A percentile compares a stretch with the other conserved stretches of the same genome.
phyloP scores from a whole-genome alignment of 1,140 invertebrate species.

The Bombyx mori region ASM3026992v2 NC_085125.1:7876001-7876500 shows the following conservation, averaged over 20 bases:
- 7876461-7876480: no score
- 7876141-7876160: constrained; percentile 67
- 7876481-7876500: no score
- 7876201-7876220: background rate
- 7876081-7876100: constrained; percentile 72
- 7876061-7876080: constrained; percentile 68
- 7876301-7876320: background rate
- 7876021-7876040: background rate
- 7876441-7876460: no score
- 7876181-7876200: background rate
- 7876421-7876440: background rate
- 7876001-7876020: no score
- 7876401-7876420: constrained; percentile 5
- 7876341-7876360: background rate
- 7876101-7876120: constrained; percentile 70
- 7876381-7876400: no score
- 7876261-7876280: no score
- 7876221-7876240: background rate
- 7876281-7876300: background rate
- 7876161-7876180: constrained; percentile 12
- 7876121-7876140: constrained; percentile 74
- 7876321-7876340: background rate
- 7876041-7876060: constrained; percentile 73
- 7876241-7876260: background rate
- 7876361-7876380: no score